Conservation (phyloP, 1,140 invertebrate genomes). For the Reticulitermes speratus region DNA sequence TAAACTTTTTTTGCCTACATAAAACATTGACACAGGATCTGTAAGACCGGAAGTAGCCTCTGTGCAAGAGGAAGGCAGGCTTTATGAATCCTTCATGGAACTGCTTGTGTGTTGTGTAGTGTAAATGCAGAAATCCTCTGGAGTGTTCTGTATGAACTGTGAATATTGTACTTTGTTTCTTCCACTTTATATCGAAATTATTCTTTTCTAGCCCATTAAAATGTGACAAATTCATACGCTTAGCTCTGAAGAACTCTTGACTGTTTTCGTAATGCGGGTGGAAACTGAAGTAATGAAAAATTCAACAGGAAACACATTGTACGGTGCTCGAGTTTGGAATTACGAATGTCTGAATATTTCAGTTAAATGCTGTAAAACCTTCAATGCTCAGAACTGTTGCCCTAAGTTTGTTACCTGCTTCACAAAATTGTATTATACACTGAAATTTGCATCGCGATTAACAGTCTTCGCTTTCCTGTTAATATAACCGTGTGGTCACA, state of each 20-base stretch:
- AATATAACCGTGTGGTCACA: too few species aligned
- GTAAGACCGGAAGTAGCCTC: too few species aligned
- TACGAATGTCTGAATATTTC: neutral
- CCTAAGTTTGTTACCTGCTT: neutral
- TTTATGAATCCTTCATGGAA: too few species aligned
- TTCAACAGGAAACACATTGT: neutral
- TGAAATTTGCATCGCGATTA: neutral
- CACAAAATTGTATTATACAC: neutral
- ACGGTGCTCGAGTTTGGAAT: neutral
- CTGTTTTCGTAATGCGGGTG: neutral
- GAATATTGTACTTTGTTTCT: neutral
- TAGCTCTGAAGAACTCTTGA: neutral
- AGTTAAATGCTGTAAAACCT: neutral
- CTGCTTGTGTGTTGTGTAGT: too few species aligned
- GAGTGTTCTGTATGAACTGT: neutral
- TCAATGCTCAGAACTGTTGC: neutral
- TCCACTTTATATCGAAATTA: neutral
- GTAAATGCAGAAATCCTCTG: neutral
- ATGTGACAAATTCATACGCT: neutral
- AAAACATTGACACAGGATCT: too few species aligned
- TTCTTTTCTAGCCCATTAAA: neutral
- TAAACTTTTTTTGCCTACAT: too few species aligned
- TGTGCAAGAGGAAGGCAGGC: too few species aligned
- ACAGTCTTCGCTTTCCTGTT: too few species aligned
- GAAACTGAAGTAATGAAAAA: neutral